phyloP scores from a whole-genome alignment of 2,888 invertebrate genomes.

The Andrena camellia region DNA sequence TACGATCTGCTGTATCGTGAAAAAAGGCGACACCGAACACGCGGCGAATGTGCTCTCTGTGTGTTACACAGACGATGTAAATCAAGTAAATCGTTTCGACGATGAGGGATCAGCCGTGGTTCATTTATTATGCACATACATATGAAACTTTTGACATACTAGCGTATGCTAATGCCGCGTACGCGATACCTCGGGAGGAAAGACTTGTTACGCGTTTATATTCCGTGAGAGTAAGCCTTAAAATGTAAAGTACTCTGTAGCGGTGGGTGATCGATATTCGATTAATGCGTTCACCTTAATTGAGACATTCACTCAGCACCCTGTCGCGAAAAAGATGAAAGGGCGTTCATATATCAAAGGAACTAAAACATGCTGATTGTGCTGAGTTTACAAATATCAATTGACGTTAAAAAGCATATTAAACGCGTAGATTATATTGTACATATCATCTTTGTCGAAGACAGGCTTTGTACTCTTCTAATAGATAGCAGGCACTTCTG shows the following conservation, averaged over 20 bases:
- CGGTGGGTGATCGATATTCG: conserved; percentile 3
- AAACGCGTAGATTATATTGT: too few species aligned
- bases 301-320: not conserved
- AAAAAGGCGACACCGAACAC: conserved; percentile 35
- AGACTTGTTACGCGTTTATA: conserved; percentile 3
- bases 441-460: too few species aligned
- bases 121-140: conserved; percentile 62
- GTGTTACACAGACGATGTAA: conserved; percentile 39
- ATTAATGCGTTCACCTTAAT: conserved; percentile 12
- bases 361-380: not conserved
- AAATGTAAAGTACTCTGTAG: conserved; percentile 11
- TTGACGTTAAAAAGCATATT: too few species aligned
- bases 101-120: conserved; percentile 52
- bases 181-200: conserved; percentile 7
- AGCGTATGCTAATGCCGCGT: conserved; percentile 46
- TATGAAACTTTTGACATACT: conserved; percentile 57
- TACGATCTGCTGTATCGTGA: conserved; percentile 55
- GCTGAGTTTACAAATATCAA: too few species aligned
- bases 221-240: not conserved
- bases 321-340: not conserved
- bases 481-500: too few species aligned
- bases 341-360: not conserved
- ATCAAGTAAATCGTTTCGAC: conserved; percentile 52
- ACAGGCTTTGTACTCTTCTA: too few species aligned
- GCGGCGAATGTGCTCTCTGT: not conserved